These are phyloP conservation scores for Falcaria lacertinaria DNA, from an alignment of 2,888 invertebrate species.

Conservation along the genomic window DNA sequence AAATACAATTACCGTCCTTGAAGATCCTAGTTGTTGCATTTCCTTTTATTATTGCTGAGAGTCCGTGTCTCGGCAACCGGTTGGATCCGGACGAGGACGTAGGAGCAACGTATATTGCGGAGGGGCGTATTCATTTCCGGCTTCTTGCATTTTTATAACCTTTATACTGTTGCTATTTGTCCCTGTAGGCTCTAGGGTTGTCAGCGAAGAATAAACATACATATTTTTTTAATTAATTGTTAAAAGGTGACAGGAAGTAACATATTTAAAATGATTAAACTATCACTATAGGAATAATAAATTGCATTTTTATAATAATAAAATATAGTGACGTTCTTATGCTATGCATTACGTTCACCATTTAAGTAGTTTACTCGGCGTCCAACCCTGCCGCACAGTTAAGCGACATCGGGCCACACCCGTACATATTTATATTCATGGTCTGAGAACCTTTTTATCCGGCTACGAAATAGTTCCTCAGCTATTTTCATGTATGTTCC, in stretches of 20 bases:
- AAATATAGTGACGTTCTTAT: too few relatives aligned
- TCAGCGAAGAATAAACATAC: background rate
- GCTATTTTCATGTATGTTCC: constrained; percentile 62
- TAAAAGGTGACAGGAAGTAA: too few relatives aligned
- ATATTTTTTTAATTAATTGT: background rate
- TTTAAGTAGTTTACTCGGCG: constrained; percentile 15
- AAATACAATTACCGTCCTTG: background rate
- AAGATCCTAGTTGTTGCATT: background rate
- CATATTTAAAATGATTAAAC: too few relatives aligned
- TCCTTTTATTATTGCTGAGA: background rate
- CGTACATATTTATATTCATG: constrained; percentile 68
- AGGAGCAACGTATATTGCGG: constrained; percentile 29
- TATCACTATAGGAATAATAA: too few relatives aligned
- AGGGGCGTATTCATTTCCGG: constrained; percentile 64
- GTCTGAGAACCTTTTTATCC: constrained; percentile 61
- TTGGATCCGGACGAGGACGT: constrained; percentile 13
- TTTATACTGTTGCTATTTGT: constrained; percentile 48
- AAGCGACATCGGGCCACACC: constrained; percentile 43
- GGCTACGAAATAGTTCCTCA: constrained; percentile 58
- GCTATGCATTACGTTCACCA: background rate
- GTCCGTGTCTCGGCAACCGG: constrained; percentile 7
- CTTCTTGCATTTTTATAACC: constrained; percentile 68
- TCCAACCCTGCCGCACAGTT: constrained; percentile 37
- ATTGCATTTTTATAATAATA: too few relatives aligned
- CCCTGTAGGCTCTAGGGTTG: constrained; percentile 44